Evolutionary conservation across 2,797 vertebrate genomes (phyloP).

Genomic region (Tangara arthus): DNA sequence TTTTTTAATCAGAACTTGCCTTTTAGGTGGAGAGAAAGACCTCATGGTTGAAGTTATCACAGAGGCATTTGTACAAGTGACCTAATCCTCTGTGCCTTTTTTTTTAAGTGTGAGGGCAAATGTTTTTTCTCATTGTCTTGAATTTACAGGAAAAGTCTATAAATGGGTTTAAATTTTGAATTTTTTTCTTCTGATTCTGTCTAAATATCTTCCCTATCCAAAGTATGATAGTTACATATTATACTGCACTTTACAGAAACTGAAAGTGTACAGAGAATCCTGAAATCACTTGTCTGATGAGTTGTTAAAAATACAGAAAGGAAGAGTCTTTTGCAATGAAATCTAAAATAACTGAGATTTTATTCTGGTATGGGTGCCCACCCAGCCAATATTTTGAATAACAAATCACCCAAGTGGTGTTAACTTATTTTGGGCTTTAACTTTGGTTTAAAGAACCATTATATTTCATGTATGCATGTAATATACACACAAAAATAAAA

Average conservation of each 20-base stretch:
- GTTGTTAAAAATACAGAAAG: not conserved
- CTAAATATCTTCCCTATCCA: not conserved
- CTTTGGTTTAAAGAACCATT: not conserved
- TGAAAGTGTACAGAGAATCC: not conserved
- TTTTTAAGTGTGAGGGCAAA: not conserved
- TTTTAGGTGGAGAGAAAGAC: constrained; percentile 71
- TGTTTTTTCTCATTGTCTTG: not conserved
- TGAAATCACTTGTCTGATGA: not conserved
- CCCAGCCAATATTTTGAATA: not conserved
- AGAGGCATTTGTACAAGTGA: constrained; percentile 45
- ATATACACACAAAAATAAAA: not conserved
- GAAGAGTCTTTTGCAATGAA: not conserved
- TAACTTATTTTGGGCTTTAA: not conserved
- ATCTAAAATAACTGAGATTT: not conserved
- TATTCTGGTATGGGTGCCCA: not conserved
- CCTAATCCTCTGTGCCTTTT: not conserved
- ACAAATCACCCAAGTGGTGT: not conserved
- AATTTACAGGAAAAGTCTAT: not conserved
- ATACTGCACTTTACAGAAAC: not conserved
- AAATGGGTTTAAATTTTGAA: not conserved
- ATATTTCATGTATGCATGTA: not conserved
- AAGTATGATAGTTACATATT: not conserved
- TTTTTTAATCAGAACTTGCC: constrained; percentile 63
- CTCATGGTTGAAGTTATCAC: constrained; percentile 50
- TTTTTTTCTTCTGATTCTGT: not conserved